These are phyloP conservation scores for Bedellia somnulentella DNA, from an alignment of 2,888 invertebrate genomes.

Conservation along the genomic window DNA sequence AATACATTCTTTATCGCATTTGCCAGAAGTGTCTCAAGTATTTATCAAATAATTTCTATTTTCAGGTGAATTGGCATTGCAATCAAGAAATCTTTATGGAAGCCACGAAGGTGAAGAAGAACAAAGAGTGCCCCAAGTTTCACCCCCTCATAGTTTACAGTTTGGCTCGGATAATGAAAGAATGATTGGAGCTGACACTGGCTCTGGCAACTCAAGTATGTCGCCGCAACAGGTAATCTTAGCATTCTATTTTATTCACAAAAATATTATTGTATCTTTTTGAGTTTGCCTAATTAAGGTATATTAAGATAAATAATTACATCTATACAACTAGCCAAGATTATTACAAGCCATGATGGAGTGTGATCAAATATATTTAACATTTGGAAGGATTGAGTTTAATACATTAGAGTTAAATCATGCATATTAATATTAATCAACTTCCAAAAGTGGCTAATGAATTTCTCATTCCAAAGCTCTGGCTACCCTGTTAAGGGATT, in stretches of 20 bases:
- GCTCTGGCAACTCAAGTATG: conserved; percentile 75
- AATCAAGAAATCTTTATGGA: conserved; percentile 46
- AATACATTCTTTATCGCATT: too few species aligned
- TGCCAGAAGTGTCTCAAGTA: too few species aligned
- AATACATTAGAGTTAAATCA: too few species aligned
- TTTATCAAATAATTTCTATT: too few species aligned
- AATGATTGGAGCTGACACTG: conserved; percentile 81
- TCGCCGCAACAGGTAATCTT: conserved; percentile 74
- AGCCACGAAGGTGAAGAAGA: conserved; percentile 68
- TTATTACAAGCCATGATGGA: too few species aligned
- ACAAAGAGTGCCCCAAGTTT: conserved; percentile 77
- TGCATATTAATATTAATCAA: too few species aligned
- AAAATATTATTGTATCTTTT: background rate
- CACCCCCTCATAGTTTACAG: conserved; percentile 74
- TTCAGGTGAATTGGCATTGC: conserved; percentile 45
- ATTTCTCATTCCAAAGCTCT: too few species aligned
- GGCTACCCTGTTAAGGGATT: too few species aligned
- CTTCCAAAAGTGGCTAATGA: too few species aligned
- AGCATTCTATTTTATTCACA: background rate
- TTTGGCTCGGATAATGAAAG: conserved; percentile 81
- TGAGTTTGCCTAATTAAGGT: background rate
- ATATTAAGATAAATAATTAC: background rate
- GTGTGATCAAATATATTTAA: too few species aligned
- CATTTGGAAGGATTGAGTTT: too few species aligned
- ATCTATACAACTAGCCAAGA: too few species aligned